Conservation (phyloP, 2,888 invertebrate species). For the Cantharis lateralis region DNA sequence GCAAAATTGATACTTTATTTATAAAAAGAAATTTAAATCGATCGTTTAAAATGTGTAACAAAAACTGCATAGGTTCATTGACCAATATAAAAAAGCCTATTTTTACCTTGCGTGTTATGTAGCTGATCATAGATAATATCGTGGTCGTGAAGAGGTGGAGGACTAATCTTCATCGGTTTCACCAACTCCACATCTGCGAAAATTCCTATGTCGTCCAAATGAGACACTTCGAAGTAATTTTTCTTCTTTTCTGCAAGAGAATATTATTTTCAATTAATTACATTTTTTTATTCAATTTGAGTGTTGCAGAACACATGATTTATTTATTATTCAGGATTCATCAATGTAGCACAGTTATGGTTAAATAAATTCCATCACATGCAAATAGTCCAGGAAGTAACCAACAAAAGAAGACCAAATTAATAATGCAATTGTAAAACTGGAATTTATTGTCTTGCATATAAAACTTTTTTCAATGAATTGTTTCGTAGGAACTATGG, state of each 20-base stretch:
- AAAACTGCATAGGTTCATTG: not conserved
- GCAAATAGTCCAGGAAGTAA: not conserved
- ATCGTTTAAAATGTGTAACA: constrained; percentile 2
- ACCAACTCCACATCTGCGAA: constrained; percentile 58
- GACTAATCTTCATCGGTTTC: constrained; percentile 63
- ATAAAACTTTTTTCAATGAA: not conserved
- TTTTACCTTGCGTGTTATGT: constrained; percentile 42
- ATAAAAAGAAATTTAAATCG: not conserved
- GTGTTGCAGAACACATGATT: not conserved
- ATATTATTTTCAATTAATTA: not conserved
- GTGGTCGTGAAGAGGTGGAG: constrained; percentile 60
- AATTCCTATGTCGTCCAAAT: constrained; percentile 42
- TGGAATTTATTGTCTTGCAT: not conserved
- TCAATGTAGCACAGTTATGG: not conserved
- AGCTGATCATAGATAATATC: constrained; percentile 60
- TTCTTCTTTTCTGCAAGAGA: constrained; percentile 40
- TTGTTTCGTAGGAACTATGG: not conserved
- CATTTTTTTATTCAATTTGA: not conserved
- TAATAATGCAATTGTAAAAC: not conserved
- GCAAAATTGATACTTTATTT: not conserved
- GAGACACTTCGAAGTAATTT: constrained; percentile 38
- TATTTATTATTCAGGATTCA: not conserved
- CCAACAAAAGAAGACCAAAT: not conserved
- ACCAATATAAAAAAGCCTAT: not conserved
- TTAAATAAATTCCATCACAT: not conserved